Base-by-base conservation (phyloP, 2,113 vertebrate species). In the Drymodes brunneopygia region DNA sequence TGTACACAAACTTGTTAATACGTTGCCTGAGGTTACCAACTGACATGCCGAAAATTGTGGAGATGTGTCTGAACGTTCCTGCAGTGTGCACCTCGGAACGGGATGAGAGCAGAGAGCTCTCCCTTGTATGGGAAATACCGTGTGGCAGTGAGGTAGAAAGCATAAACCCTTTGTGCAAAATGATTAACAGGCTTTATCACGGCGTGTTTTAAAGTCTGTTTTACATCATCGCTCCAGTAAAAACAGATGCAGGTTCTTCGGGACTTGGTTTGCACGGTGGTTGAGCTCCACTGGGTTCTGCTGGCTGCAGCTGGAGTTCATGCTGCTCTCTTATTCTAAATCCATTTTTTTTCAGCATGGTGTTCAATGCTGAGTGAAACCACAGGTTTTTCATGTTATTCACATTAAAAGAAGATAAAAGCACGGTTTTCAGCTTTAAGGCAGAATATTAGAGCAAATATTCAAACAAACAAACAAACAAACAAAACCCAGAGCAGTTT, bases 71-170 rank as follows among this genome's bases (percentile, higher is more conserved):
- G 72, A 7, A 14, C 7, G 4, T 7, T 24, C 3, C 35, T 19
- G 62, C 4, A 3, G 1, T 1, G 0, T 7, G 35, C 47, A 0
- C n/a, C n/a, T 20, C 1, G 0, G 66, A 5, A 54, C 6, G 28
- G 51, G 25, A 3, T 4, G 8, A 8, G 3, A 11, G 50, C 51
- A 25, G 65, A 12, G 58, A 29, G 22, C 5, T 1, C 22, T 44
- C 3, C 33, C 69, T 15, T 6, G 5, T 2, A 0, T 1, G 47
- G n/a, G 66, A 40, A 42, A 12, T 40, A 11, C 0, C 3, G 0
- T 6, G 9, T 23, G 54, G 7, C 35, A 11, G 18, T 0, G 29
- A 56, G 23, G 67, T 7, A 15, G 16, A 36, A 62, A 53, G 36
- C 60, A 33, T 1, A 10, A 65, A 28, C 1, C 10, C 36, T 50